Evolutionary conservation across 2,888 invertebrate genomes (phyloP).

Genomic region (Spisula subtruncata): DNA sequence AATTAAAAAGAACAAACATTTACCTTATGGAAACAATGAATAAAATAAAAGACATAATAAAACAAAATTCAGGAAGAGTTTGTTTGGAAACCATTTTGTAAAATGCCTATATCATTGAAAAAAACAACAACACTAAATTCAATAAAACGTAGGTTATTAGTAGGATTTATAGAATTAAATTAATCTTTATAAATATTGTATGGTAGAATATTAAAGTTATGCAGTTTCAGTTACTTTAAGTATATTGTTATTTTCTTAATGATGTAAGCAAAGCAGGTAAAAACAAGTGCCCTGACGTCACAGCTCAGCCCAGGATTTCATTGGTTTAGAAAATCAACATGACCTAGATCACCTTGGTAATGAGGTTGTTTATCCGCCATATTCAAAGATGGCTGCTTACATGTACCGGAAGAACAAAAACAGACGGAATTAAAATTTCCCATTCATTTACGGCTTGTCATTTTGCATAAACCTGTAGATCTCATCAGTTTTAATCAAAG

Average conservation of each 20-base stretch:
- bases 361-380: constrained; percentile 77
- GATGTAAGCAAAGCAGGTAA: background rate
- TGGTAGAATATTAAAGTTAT: background rate
- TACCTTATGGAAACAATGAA: no score
- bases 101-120: constrained; percentile 46
- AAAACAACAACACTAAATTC: background rate
- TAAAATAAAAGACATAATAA: background rate
- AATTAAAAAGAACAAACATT: no score
- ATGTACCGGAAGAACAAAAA: constrained; percentile 2
- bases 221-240: background rate
- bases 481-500: background rate
- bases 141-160: no score
- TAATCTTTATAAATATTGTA: background rate
- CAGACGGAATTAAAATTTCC: background rate
- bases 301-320: constrained; percentile 7
- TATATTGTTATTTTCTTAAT: background rate
- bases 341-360: constrained; percentile 74
- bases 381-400: constrained; percentile 73
- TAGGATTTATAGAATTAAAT: background rate
- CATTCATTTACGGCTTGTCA: background rate
- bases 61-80: constrained; percentile 49
- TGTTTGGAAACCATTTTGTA: constrained; percentile 59
- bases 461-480: background rate
- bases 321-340: constrained; percentile 43
- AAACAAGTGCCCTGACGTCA: constrained; percentile 26